Percentiles rank a stretch among this genome's conserved stretches.
Conservation (phyloP, 2,113 vertebrate species). For the Cyphomyrus discorhynchus region DNA sequence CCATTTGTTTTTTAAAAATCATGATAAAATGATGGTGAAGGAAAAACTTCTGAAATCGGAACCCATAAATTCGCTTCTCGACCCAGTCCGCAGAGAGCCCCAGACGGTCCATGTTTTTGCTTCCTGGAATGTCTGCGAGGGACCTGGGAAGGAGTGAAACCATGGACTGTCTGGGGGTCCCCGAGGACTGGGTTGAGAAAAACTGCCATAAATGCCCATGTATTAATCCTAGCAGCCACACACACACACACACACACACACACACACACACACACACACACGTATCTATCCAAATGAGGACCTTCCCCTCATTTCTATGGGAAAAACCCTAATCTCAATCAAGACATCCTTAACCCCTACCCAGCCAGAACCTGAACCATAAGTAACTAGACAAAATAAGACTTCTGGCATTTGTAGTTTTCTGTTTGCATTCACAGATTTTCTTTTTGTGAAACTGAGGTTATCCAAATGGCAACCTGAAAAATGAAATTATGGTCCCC, state of each 20-base stretch:
- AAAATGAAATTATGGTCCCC: no score
- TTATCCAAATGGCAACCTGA: no score
- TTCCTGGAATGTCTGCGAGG: not conserved
- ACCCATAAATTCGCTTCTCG: not conserved
- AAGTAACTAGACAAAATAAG: no score
- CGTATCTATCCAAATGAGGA: no score
- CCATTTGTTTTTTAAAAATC: not conserved
- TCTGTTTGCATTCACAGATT: no score
- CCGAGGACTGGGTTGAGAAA: not conserved
- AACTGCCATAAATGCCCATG: not conserved
- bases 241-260: slow-evolving; percentile 35
- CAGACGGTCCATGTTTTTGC: not conserved
- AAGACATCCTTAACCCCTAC: no score
- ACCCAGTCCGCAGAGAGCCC: not conserved
- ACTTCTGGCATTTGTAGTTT: no score
- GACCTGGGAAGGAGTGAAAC: not conserved
- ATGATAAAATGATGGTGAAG: not conserved
- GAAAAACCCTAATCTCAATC: no score
- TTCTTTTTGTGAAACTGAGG: no score
- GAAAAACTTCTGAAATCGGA: not conserved
- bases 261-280: no score
- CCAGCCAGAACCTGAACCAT: no score
- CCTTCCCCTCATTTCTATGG: no score
- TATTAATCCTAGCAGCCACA: slow-evolving; percentile 26
- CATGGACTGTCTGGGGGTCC: not conserved